phyloP scores from a whole-genome alignment of 2,888 invertebrate genomes.

The Cryptocephalus primarius region DNA sequence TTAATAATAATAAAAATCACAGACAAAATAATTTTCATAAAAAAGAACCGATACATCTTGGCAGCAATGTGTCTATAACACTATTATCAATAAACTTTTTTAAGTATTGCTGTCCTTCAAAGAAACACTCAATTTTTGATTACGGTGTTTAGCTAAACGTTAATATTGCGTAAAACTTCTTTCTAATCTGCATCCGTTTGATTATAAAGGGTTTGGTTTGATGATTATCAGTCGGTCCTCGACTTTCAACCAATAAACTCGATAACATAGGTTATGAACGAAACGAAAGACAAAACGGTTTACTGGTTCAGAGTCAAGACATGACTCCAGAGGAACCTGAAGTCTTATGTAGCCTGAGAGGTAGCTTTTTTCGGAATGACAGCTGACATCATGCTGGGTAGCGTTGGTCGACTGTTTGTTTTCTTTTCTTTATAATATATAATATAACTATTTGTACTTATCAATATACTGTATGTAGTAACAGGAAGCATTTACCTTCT shows the following conservation, averaged over 20 bases:
- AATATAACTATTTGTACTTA: constrained; percentile 30
- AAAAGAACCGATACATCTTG: constrained; percentile 9
- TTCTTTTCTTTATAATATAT: constrained; percentile 16
- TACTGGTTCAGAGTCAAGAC: too few relatives aligned
- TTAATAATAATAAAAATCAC: constrained; percentile 14
- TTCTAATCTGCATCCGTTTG: constrained; percentile 9
- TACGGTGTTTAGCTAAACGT: constrained; percentile 12
- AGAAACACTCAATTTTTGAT: constrained; percentile 16
- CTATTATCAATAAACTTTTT: too few relatives aligned
- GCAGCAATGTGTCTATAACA: constrained; percentile 11
- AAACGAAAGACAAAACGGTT: too few relatives aligned
- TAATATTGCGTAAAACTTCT: constrained; percentile 12
- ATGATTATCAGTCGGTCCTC: neutral
- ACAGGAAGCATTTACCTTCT: constrained; percentile 37
- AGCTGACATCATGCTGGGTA: constrained; percentile 25
- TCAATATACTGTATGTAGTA: constrained; percentile 33
- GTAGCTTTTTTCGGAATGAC: constrained; percentile 25
- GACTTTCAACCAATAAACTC: neutral
- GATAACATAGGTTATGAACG: neutral
- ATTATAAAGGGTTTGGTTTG: constrained; percentile 10
- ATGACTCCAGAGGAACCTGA: too few relatives aligned
- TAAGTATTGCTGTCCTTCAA: constrained; percentile 1
- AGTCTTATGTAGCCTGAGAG: constrained; percentile 3
- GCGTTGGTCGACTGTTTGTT: constrained; percentile 27
- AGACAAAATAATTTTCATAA: constrained; percentile 12